Percentiles rank a stretch among this genome's conserved stretches.
Conservation (phyloP, 2,888 invertebrate species). For the Phaonia tiefii region DNA sequence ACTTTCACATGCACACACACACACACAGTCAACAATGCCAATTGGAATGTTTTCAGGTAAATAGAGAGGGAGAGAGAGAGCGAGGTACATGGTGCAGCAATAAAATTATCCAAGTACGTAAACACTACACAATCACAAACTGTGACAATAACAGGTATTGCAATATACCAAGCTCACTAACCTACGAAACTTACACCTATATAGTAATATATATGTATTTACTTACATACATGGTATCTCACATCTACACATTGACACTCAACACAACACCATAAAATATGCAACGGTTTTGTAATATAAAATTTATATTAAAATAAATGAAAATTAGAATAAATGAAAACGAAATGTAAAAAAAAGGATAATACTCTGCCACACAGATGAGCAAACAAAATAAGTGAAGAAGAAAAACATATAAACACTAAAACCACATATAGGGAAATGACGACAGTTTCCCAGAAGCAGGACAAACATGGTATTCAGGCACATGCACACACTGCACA, state of each 20-base stretch:
- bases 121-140: not conserved
- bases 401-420: conserved; percentile 14
- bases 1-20: not conserved
- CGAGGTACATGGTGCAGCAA: not conserved
- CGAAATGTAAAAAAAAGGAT: conserved; percentile 39
- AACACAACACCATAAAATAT: conserved; percentile 34
- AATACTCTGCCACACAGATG: not conserved
- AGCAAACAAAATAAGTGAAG: not conserved
- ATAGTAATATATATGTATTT: too few species aligned
- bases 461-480: conserved; percentile 18
- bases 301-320: conserved; percentile 53
- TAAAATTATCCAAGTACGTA: not conserved
- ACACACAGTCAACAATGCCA: conserved; percentile 16
- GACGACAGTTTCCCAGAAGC: conserved; percentile 12
- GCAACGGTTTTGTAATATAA: conserved; percentile 42
- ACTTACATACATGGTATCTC: not conserved
- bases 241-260: not conserved
- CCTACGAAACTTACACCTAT: too few species aligned
- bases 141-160: conserved; percentile 20
- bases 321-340: conserved; percentile 46
- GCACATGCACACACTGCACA: not conserved
- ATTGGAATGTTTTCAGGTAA: conserved; percentile 5
- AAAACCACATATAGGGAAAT: conserved; percentile 39
- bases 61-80: not conserved
- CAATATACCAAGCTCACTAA: not conserved